Evolutionary conservation across 2,113 vertebrate genomes (phyloP).

Genomic region (Pelobates fuscus): DNA sequence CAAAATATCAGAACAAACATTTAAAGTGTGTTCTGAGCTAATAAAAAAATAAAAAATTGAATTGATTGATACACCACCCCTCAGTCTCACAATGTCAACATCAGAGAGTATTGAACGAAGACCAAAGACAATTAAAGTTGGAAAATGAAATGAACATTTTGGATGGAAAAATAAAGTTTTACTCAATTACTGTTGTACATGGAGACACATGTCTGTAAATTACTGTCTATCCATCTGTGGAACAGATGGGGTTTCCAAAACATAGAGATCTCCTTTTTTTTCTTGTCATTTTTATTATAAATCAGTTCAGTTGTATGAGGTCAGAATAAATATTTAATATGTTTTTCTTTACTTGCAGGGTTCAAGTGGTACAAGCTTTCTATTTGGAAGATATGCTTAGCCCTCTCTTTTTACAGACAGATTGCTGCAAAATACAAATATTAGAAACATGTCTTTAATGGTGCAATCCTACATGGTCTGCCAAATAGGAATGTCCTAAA

Average conservation of each 20-base stretch:
- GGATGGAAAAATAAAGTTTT: constrained; percentile 49
- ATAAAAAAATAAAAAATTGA: constrained; percentile 34
- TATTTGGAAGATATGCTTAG: constrained; percentile 3
- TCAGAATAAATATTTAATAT: constrained; percentile 36
- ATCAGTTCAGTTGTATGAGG: constrained; percentile 12
- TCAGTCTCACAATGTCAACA: not conserved
- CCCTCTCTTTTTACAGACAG: not conserved
- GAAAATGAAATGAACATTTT: constrained; percentile 66
- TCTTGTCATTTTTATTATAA: constrained; percentile 37
- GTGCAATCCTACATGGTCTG: not conserved
- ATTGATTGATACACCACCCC: constrained; percentile 23
- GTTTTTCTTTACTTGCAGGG: constrained; percentile 4
- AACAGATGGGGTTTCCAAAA: constrained; percentile 44
- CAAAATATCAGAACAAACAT: constrained; percentile 15
- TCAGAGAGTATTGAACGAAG: constrained; percentile 27
- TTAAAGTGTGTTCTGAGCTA: constrained; percentile 25
- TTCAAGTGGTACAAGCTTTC: not conserved
- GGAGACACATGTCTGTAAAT: constrained; percentile 72
- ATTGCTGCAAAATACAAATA: not conserved
- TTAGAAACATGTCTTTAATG: constrained; percentile 6
- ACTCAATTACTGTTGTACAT: constrained; percentile 59
- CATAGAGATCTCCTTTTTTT: constrained; percentile 18
- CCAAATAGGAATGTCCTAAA: not conserved
- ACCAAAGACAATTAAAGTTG: constrained; percentile 64
- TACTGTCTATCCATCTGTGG: constrained; percentile 66